Base-by-base conservation (phyloP, 2,797 vertebrate species). In the Limnodromus scolopaceus region DNA sequence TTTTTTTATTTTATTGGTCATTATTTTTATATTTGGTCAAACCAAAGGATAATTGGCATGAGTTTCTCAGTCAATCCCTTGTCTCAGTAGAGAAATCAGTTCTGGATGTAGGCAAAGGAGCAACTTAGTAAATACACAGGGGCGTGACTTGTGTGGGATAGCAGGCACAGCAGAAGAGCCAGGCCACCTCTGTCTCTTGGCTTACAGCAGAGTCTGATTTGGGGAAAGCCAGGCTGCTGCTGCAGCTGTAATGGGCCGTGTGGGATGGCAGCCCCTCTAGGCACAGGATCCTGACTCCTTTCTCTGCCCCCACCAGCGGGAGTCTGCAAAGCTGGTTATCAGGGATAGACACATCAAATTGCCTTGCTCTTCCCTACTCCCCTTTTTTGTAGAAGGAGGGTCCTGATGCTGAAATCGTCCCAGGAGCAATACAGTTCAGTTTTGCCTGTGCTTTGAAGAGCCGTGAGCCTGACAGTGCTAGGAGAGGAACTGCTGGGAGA, bases 151-250 rank as follows among this genome's bases (percentile, higher is more conserved):
- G 16, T 28, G 25, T 5, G 0, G 8, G 68, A 28, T 27, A 69
- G 32, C 63, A n/a, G 63, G 41, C 7, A 10, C 30, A 60, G 64
- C 65, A 18, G 64, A 71, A 61, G 45, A 64, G 46, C 28, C 28
- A 19, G 32, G 9, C 18, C 45, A 27, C 46, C 23, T n/a, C 48
- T 23, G 8, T 34, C 32, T 66, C 36, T 34, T 1, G 3, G 34
- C 3, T 0, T 43, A 10, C 17, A 13, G 28, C 3, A 0, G 49
- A 45, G 27, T 20, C 53, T 57, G 36, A 16, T n/a, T 20, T 46
- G 51, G 38, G 60, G 39, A 41, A 63, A 48, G 34, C 10, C 38
- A 6, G 51, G 16, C 20, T 30, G 36, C 63, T 68, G 45, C 43
- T 55, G 38, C 18, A 14, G n/a, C 49, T 30, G 20, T 11, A 66